Base-by-base conservation (phyloP, 1,140 invertebrate genomes). In the Prorops nasuta region DNA sequence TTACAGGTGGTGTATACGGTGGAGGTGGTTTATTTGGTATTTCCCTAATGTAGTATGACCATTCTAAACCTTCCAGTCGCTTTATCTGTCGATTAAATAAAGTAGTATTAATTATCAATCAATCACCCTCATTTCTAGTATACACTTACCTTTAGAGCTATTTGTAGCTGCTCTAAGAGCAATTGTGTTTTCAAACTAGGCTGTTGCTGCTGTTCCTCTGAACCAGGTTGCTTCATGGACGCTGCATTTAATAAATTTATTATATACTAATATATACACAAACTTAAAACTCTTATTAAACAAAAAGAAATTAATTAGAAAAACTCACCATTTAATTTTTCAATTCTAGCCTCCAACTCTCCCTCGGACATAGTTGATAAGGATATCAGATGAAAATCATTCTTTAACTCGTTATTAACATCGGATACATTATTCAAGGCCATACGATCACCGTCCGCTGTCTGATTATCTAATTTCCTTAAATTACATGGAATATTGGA, bases 11-110 rank as follows among this genome's bases (percentile, higher is more conserved):
- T 6, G 81, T 85, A 53, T 88, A 89, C 0, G 86, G 86, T 0
- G 86, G 86, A 6, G 86, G 86, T 8, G 86, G 85, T 64, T 88
- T 88, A 54, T 85, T 84, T n/a, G 85, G 84, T 46, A 87, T 86
- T 65, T 85, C 83, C 24, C 84, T 69, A 9, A 86, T 74, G 47
- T 82, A 85, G 31, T 79, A 83, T 1, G 81, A 79, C 17, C 79
- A 73, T 52, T 82, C 77, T 51, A 82, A 77, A n/a, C 76, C 78
- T 69, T 84, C 81, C 6, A 84, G 63, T 58, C 81, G 77, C 49
- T 83, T 81, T 48, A 83, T 83, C 81, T 83, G 48, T 44, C 50
- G 28, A 50, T 45, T 15, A 50, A 36, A 43, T 15, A 45, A 4
- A 44, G 15, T 8, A 17, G 43, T 8, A 22, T 32, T 46, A 8